phyloP scores from a whole-genome alignment of 2,113 vertebrate species.

The Castor canadensis region DNA sequence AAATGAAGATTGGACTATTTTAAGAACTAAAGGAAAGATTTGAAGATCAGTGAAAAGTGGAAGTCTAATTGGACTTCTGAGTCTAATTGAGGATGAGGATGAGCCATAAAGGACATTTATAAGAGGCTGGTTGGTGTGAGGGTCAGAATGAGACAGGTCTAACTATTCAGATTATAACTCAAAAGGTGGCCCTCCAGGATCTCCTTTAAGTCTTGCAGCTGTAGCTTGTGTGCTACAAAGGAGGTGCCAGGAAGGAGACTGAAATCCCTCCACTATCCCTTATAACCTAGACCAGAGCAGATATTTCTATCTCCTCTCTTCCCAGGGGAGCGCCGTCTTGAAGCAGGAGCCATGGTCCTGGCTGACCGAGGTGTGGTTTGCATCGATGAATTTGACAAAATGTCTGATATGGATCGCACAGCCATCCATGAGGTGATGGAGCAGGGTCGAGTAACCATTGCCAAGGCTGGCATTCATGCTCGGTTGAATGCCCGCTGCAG shows the following conservation, averaged over 20 bases:
- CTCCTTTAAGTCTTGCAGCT: neutral
- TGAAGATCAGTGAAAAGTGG: neutral
- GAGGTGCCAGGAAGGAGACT: neutral
- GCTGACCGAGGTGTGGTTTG: slow-evolving; percentile 97
- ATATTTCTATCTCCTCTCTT: rapidly evolving
- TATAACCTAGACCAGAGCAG: neutral
- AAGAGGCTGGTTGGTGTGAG: neutral
- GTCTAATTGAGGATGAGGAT: neutral
- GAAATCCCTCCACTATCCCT: neutral
- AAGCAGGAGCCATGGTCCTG: slow-evolving; percentile 98
- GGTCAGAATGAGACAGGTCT: neutral
- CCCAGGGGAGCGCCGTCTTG: slow-evolving; percentile 93
- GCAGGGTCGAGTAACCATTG: slow-evolving; percentile 96
- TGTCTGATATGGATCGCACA: slow-evolving; percentile 98
- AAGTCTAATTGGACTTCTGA: neutral
- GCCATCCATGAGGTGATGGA: slow-evolving; percentile 99
- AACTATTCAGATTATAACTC: neutral
- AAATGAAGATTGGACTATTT: neutral
- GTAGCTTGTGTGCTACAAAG: neutral
- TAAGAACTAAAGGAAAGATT: neutral
- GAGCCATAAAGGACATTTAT: neutral
- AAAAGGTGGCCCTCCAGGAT: neutral
- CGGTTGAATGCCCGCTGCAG: slow-evolving; percentile 97
- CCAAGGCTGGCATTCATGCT: slow-evolving; percentile 98
- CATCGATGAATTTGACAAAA: slow-evolving; percentile 99